Evolutionary conservation across 2,113 vertebrate species (phyloP).

Genomic region (Atherinomorus stipes): DNA sequence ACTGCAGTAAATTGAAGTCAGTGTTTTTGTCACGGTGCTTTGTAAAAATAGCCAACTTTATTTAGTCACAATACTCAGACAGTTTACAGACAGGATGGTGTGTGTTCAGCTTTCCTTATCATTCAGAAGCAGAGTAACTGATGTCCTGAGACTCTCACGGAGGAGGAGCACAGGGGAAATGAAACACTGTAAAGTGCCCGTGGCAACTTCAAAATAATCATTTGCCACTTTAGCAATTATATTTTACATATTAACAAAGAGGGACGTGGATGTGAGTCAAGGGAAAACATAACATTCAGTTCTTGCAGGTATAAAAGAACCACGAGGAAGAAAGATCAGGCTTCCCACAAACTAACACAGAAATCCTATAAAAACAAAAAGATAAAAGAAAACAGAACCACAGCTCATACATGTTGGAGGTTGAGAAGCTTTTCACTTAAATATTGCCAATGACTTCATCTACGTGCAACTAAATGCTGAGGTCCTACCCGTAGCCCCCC

Average conservation of each 20-base stretch:
- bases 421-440: too few relatives aligned
- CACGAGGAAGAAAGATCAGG: conserved; percentile 22
- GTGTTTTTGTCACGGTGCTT: conserved; percentile 26
- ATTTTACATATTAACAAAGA: conserved; percentile 83
- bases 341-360: too few relatives aligned
- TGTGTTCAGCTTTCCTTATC: conserved; percentile 88
- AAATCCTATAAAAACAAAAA: too few relatives aligned
- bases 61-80: conserved; percentile 86
- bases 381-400: too few relatives aligned
- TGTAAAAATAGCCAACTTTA: conserved; percentile 88
- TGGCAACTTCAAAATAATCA: conserved; percentile 83
- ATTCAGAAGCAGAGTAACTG: conserved; percentile 63
- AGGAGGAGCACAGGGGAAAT: conserved; percentile 42
- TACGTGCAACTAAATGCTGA: too few relatives aligned
- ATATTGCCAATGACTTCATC: too few relatives aligned
- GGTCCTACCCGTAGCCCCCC: too few relatives aligned
- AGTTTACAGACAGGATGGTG: conserved; percentile 97
- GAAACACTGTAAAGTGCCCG: conserved; percentile 57
- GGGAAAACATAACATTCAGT: conserved; percentile 57
- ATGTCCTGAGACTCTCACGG: conserved; percentile 17
- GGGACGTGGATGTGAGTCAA: conserved; percentile 31
- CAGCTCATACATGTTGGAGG: too few relatives aligned
- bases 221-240: conserved; percentile 78
- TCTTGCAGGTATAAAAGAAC: conserved; percentile 86
- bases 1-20: too few relatives aligned